Base-by-base conservation (phyloP, 2,888 invertebrate genomes). In the Aspidiotus rigidus region DNA sequence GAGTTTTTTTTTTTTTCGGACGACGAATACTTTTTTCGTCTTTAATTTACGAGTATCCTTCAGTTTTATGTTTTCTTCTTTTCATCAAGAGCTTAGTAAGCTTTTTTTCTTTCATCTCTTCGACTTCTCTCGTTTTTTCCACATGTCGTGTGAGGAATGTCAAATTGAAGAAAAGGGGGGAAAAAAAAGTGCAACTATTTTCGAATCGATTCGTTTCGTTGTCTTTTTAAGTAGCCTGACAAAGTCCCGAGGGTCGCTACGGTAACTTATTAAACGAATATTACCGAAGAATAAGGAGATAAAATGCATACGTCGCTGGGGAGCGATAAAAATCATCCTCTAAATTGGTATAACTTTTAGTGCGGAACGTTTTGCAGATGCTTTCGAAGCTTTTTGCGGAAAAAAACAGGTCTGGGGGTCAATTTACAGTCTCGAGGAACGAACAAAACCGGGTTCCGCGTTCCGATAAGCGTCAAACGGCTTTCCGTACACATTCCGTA, bases 271-370 rank as follows among this genome's bases (percentile, higher is more conserved):
- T 64, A 64, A 64, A 64, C 64, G 64, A 54, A 64, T 64, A 53
- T 64, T 64, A 64, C 64, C 64, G 15, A 53, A 64, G 49, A 49
- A 11, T 49, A 49, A 49, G 49, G 64, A 64, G 64, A 64, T 64
- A 64, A 64, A 64, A 64, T 64, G 40, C 64, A 64, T 64, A 56
- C 64, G 56, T 66, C 41, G 57, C 66, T 39, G 49, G 66, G 66
- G 66, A 66, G 57, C 59, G 42, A 66, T 66, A 66, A 66, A 66
- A 66, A 66, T 66, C 66, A 56, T 66, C 57, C 59, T 66, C 66
- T 66, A 66, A 66, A 66, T 66, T 66, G 66, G 66, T 66, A 59
- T 59, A 69, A 69, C 69, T 69, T 69, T 61, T 69, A 69, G 69
- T 61, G 55, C 69, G 60, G 54, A 69, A 69, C 56, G 53, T 69